Conservation (phyloP, 2,888 invertebrate species). For the Netelia inedita region DNA sequence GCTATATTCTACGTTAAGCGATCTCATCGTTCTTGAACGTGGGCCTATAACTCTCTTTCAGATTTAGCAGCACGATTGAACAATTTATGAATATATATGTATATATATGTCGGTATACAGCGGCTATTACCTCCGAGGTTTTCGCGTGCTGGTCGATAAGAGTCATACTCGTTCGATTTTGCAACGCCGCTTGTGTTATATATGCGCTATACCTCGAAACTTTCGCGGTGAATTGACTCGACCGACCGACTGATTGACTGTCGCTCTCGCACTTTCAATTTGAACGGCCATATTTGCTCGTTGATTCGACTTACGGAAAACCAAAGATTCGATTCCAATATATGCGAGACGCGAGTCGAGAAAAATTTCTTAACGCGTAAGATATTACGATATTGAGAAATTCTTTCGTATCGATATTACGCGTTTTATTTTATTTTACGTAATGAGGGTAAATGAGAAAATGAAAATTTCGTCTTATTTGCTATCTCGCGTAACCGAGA, state of each 20-base stretch:
- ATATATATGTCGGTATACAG: not conserved
- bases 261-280: constrained; percentile 60
- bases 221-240: constrained; percentile 52
- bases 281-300: constrained; percentile 39
- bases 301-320: constrained; percentile 38
- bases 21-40: constrained; percentile 44
- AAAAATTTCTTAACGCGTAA: too few species aligned
- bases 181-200: constrained; percentile 21
- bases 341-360: not conserved
- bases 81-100: constrained; percentile 9
- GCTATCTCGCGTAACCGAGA: constrained; percentile 32
- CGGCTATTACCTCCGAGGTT: constrained; percentile 48
- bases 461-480: constrained; percentile 1
- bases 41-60: constrained; percentile 44
- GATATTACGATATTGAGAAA: constrained; percentile 25
- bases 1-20: constrained; percentile 22
- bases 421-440: not conserved
- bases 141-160: constrained; percentile 51
- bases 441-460: constrained; percentile 6
- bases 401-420: constrained; percentile 14
- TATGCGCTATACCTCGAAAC: constrained; percentile 42
- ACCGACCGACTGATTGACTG: constrained; percentile 39
- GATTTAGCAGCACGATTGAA: not conserved
- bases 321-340: constrained; percentile 24
- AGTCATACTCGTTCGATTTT: constrained; percentile 33